A percentile compares a stretch with the other conserved stretches of the same genome.
These are phyloP conservation scores for Subacronicta megacephala DNA, from an alignment of 2,888 invertebrate species.

Conservation along the genomic window DNA sequence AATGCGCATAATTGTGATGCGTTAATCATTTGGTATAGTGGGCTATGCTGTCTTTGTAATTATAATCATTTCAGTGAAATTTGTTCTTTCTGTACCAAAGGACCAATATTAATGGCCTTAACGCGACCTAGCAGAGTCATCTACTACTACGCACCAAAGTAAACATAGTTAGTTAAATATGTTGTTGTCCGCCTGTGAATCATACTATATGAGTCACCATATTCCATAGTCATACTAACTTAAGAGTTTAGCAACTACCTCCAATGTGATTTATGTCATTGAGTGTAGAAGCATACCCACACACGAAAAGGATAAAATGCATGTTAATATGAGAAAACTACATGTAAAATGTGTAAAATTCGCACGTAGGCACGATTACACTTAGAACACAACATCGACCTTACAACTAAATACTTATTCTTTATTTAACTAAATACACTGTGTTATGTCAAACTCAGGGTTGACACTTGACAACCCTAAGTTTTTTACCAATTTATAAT, in stretches of 20 bases:
- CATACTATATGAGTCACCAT: constrained; percentile 48
- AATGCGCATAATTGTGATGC: too few species aligned
- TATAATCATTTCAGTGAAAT: neutral
- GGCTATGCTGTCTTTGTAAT: neutral
- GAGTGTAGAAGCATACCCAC: constrained; percentile 20
- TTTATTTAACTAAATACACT: too few species aligned
- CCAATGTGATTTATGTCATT: constrained; percentile 40
- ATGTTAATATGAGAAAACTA: neutral
- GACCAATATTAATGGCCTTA: constrained; percentile 3
- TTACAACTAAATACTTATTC: too few species aligned
- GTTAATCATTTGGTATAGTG: too few species aligned
- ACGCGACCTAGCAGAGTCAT: neutral
- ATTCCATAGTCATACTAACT: constrained; percentile 17
- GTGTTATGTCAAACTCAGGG: too few species aligned
- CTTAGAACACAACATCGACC: too few species aligned
- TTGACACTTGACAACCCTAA: too few species aligned
- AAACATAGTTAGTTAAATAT: constrained; percentile 55
- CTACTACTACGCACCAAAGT: constrained; percentile 16
- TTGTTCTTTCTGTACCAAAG: neutral
- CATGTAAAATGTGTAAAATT: too few species aligned
- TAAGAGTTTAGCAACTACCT: constrained; percentile 13
- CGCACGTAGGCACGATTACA: too few species aligned
- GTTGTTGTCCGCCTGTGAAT: constrained; percentile 55
- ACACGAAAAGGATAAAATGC: constrained; percentile 11
- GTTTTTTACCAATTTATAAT: too few species aligned